Percentiles rank a stretch among this genome's conserved stretches.
Conservation (phyloP, 2,797 vertebrate species). For the Tokudaia muenninki region DNA sequence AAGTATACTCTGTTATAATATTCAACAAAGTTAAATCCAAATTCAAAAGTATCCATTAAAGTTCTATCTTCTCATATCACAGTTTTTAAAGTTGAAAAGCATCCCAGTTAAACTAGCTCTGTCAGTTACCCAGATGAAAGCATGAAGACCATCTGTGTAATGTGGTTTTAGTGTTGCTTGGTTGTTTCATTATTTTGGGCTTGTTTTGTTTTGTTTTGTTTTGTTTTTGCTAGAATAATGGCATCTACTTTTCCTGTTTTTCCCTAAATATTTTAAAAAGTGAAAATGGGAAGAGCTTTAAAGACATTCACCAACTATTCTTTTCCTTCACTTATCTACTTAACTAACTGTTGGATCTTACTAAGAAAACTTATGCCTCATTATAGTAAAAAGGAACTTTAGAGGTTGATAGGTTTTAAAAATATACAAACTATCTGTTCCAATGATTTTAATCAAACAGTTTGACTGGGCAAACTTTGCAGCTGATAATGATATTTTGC, state of each 20-base stretch:
- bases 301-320: slow-evolving; percentile 81
- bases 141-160: slow-evolving; percentile 91
- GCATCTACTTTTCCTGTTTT: slow-evolving; percentile 83
- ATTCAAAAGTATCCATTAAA: slow-evolving; percentile 87
- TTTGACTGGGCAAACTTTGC: slow-evolving; percentile 82
- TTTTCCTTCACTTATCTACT: slow-evolving; percentile 75
- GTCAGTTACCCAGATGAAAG: slow-evolving; percentile 90
- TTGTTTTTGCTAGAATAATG: slow-evolving; percentile 90
- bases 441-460: slow-evolving; percentile 79
- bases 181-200: slow-evolving; percentile 88
- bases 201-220: slow-evolving; percentile 87
- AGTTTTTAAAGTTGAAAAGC: slow-evolving; percentile 90
- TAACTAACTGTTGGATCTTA: slow-evolving; percentile 80
- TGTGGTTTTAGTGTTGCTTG: slow-evolving; percentile 91
- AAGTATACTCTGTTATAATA: slow-evolving; percentile 90
- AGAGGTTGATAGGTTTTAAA: slow-evolving; percentile 76
- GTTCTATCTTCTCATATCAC: slow-evolving; percentile 87
- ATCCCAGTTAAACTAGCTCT: slow-evolving; percentile 90
- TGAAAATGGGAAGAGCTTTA: slow-evolving; percentile 84
- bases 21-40: slow-evolving; percentile 86
- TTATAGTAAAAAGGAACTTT: slow-evolving; percentile 81
- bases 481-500: slow-evolving; percentile 83
- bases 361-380: slow-evolving; percentile 76
- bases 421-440: slow-evolving; percentile 72
- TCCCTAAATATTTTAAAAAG: slow-evolving; percentile 83